Conservation (phyloP, 2,113 vertebrate genomes). For the Atrichornis clamosus region DNA sequence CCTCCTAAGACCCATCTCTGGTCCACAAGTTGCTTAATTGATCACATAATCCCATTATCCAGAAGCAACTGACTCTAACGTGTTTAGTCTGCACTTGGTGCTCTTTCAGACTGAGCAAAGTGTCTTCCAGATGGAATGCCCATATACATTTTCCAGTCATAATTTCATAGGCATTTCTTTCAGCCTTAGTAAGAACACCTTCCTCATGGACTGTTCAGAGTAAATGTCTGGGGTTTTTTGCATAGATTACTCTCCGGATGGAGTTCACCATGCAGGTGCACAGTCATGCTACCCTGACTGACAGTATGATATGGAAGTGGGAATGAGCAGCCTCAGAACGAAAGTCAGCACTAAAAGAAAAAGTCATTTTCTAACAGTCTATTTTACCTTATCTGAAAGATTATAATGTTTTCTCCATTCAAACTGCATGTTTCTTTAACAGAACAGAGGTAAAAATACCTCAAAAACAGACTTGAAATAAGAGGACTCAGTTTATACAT, state of each 20-base stretch:
- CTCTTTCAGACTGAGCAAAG: neutral
- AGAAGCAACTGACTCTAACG: neutral
- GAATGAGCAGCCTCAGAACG: neutral
- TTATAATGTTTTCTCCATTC: neutral
- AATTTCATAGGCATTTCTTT: neutral
- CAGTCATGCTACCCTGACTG: neutral
- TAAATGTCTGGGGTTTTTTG: neutral
- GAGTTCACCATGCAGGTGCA: neutral
- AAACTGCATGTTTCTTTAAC: neutral
- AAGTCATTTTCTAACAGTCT: neutral
- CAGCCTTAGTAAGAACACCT: neutral
- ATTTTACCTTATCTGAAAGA: neutral
- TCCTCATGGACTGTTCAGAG: neutral
- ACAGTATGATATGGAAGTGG: neutral
- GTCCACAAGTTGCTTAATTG: neutral
- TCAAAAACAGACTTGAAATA: neutral
- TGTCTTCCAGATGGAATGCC: neutral
- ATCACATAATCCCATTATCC: constrained; percentile 16
- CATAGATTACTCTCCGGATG: neutral
- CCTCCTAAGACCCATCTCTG: neutral
- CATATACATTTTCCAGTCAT: neutral
- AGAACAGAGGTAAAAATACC: neutral
- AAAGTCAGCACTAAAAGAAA: neutral
- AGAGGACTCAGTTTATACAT: neutral
- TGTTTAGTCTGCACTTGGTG: neutral